phyloP scores from a whole-genome alignment of 2,113 vertebrate genomes.

The Psephotus haematonotus region DNA sequence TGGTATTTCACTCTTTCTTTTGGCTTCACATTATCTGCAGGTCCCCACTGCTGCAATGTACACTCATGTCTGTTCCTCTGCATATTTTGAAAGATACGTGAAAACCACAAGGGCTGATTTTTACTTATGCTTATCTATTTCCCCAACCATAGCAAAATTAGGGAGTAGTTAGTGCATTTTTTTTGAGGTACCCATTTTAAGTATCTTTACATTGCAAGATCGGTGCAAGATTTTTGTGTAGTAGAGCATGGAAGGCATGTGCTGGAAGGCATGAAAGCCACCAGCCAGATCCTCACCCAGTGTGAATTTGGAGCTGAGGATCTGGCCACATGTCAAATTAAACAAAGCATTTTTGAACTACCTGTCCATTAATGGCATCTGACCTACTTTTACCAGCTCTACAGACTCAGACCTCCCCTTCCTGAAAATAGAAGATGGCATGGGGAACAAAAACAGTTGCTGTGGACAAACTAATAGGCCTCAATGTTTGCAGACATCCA shows the following conservation, averaged over 20 bases:
- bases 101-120: neutral
- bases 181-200: neutral
- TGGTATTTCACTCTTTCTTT: neutral
- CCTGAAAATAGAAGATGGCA: slow-evolving; percentile 42
- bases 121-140: neutral
- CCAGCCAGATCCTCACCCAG: neutral
- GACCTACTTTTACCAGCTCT: slow-evolving; percentile 28
- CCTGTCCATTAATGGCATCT: slow-evolving; percentile 41
- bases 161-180: neutral
- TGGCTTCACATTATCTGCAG: neutral
- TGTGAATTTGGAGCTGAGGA: neutral
- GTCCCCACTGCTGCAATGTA: neutral
- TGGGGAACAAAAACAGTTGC: neutral
- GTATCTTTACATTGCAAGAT: neutral
- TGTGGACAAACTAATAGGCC: slow-evolving; percentile 49
- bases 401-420: slow-evolving; percentile 13
- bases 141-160: neutral
- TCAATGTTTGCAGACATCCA: slow-evolving; percentile 6
- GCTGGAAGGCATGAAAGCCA: neutral
- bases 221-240: neutral
- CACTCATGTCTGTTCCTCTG: neutral
- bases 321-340: slow-evolving; percentile 9
- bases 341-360: slow-evolving; percentile 40
- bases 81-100: neutral
- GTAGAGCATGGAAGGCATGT: neutral